These are phyloP conservation scores for Rhaphigaster nebulosa DNA, from an alignment of 2,888 invertebrate species.

Conservation along the genomic window DNA sequence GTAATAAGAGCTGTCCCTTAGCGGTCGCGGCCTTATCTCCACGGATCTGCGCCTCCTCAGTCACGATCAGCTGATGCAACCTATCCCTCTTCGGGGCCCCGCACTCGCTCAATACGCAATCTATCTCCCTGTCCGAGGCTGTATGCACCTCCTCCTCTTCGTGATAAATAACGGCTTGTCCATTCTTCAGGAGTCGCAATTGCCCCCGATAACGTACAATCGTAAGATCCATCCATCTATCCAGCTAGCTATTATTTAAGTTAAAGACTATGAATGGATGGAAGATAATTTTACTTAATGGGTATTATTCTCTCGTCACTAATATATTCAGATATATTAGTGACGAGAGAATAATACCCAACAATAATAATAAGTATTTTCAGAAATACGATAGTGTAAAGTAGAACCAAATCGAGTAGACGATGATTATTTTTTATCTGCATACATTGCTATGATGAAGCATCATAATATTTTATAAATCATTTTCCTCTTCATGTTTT, in stretches of 20 bases:
- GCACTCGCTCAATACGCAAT: background rate
- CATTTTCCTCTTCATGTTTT: too few species aligned
- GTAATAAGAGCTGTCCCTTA: background rate
- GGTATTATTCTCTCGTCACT: background rate
- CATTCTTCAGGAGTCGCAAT: conserved; percentile 11
- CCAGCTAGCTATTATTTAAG: background rate
- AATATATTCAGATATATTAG: too few species aligned
- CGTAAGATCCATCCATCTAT: background rate
- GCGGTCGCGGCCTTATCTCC: background rate
- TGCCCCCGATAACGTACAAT: background rate
- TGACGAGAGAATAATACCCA: too few species aligned
- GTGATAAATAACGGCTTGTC: background rate
- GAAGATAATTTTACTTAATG: too few species aligned
- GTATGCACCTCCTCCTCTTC: background rate
- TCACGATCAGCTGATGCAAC: conserved; percentile 18
- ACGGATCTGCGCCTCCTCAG: background rate
- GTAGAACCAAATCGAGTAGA: too few species aligned
- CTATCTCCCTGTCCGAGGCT: background rate
- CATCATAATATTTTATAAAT: too few species aligned
- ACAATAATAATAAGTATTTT: too few species aligned
- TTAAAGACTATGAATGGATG: background rate
- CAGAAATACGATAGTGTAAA: background rate
- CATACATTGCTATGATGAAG: too few species aligned
- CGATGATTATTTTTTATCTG: too few species aligned
- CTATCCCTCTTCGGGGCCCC: background rate